Base-by-base conservation (phyloP, 2,113 vertebrate species). In the Halcyon senegalensis region DNA sequence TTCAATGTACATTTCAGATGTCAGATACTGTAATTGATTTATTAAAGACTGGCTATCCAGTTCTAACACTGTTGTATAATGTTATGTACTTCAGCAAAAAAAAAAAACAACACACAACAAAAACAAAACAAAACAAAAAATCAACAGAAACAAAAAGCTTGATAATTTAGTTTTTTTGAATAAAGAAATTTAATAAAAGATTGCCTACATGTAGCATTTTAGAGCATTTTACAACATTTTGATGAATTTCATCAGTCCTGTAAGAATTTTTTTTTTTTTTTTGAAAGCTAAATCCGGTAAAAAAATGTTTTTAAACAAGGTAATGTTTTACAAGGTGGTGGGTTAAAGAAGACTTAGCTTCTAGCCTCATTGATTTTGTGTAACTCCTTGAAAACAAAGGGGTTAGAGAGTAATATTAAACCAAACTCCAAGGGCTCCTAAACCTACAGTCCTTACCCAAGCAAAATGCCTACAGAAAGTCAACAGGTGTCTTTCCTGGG, bases 31-130 rank as follows among this genome's bases (percentile, higher is more conserved):
- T 98, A 98, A 97, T 62, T 97, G 97, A 98, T 97, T 98, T 98
- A 98, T 98, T 98, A 98, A 98, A 98, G 96, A 98, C 98, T 98
- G 98, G 97, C 50, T 97, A 96, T 97, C 97, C 98, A 98, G 98
- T 98, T 98, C 90, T 98, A 96, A 97, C 93, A 98, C 68, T 96
- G 95, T 97, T 98, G 97, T 98, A 97, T 98, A 98, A 98, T 98
- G 97, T 96, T 97, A 98, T 98, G 97, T 98, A 98, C 95, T 98
- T 97, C 78, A 98, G 95, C 33, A 96, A 97, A 96, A 84, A 94
- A 79, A 95, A 91, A 95, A 91, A 76, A n/a, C 41, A 93, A 51
- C 28, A 41, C 39, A 37, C 58, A 43, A 64, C 50, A 51, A 51
- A 25, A 28, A 64, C 63, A 87, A 84, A 87, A 93, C 39, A 46